phyloP scores from a whole-genome alignment of 2,113 vertebrate species.

The Charina bottae region DNA sequence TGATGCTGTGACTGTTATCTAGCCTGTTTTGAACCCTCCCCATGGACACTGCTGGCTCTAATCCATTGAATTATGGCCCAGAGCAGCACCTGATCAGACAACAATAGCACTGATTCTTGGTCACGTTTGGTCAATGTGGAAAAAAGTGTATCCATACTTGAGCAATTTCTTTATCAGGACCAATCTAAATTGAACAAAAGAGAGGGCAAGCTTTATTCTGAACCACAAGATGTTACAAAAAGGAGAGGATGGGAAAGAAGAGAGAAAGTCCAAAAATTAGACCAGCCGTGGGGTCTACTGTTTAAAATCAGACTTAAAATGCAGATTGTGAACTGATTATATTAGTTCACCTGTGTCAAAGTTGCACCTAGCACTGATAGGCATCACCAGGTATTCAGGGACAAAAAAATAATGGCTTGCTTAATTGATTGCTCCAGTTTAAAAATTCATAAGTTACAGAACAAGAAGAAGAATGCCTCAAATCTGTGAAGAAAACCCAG shows the following conservation, averaged over 20 bases:
- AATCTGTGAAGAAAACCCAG: background rate
- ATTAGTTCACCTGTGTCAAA: background rate
- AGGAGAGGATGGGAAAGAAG: background rate
- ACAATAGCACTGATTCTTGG: background rate
- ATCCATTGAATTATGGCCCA: background rate
- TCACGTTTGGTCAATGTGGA: background rate
- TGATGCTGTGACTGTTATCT: background rate
- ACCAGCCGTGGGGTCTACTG: background rate
- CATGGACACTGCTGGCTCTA: background rate
- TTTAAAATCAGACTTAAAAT: background rate
- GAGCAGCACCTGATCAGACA: background rate
- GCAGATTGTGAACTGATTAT: background rate
- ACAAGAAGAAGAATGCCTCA: background rate
- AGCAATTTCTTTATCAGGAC: background rate
- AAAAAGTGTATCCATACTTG: background rate
- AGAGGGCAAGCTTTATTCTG: background rate
- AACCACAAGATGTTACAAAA: background rate
- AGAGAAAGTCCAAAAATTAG: background rate
- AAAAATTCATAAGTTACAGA: background rate
- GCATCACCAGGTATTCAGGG: background rate
- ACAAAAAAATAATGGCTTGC: background rate
- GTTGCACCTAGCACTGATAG: background rate
- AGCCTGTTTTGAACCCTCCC: background rate
- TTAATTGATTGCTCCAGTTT: background rate
- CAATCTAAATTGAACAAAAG: background rate